These are phyloP conservation scores for Nycticryphes semicollaris DNA, from an alignment of 2,113 vertebrate species.

Conservation along the genomic window DNA sequence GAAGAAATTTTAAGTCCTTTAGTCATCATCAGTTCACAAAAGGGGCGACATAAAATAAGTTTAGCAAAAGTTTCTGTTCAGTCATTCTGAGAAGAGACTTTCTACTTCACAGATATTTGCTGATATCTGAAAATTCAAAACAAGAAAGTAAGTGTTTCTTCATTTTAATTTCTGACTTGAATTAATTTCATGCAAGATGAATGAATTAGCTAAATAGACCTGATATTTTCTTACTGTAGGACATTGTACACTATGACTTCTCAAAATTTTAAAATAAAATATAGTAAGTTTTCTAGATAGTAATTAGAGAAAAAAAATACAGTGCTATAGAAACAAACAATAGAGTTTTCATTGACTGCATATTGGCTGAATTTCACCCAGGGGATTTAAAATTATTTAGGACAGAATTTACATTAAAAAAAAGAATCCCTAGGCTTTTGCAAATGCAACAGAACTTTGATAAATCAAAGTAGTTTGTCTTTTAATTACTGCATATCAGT, in stretches of 20 bases:
- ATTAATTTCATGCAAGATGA: background rate
- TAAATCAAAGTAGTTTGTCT: background rate
- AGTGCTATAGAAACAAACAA: background rate
- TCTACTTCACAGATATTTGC: background rate
- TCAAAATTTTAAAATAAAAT: background rate
- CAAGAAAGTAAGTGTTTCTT: background rate
- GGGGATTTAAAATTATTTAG: background rate
- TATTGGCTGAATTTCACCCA: background rate
- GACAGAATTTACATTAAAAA: background rate
- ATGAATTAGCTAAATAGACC: background rate
- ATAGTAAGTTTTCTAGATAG: background rate
- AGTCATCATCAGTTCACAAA: background rate
- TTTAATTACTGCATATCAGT: background rate
- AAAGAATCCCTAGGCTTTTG: background rate
- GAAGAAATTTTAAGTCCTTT: background rate
- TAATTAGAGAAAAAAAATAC: background rate
- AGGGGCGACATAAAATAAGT: accelerated
- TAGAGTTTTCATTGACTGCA: background rate
- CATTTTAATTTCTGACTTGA: background rate
- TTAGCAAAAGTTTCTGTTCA: background rate
- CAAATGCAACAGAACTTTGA: background rate
- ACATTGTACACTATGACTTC: background rate
- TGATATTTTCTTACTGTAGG: background rate
- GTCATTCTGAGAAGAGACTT: background rate
- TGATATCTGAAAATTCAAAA: background rate